Base-by-base conservation (phyloP, 30 jellyfish, hydroid and myxozoan species). In the Clytia hemisphaerica region DNA sequence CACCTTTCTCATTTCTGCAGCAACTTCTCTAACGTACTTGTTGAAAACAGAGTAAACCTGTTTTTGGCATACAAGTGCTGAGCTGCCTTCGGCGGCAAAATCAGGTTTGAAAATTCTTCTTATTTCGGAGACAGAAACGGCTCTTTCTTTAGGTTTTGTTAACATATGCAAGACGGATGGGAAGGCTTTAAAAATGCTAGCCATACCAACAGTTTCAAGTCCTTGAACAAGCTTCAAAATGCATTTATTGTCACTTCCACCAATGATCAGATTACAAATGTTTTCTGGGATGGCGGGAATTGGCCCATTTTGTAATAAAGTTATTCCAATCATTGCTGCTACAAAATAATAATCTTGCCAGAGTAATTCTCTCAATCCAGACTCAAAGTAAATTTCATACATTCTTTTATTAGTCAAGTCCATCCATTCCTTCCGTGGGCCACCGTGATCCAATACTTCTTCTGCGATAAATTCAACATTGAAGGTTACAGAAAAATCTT, bases 301-400 rank as follows among this genome's bases (percentile, higher is more conserved):
- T 30, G 6, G 84, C 19, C 84, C 76, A 55, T 49, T 72, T 49
- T 72, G 76, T 22, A 72, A 37, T 16, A 54, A 19, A n/a, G 67
- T 28, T n/a, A 72, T 35, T 3, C 51, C 67, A 42, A 49, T 34
- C 66, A 58, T 37, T 1, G 25, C 6, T 1, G 76, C 84, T 21
- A 72, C 76, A 58, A 18, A 35, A 38, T 12, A 58, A 37, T 72
- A 72, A 4, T 72, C 75, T 29, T 72, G 67, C 6, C 45, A 7
- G 7, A 72, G 32, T 4, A 30, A 51, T 46, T 37, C 75, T 25
- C 77, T 72, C 35, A 55, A 72, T 0, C 84, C 77, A 55, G 24
- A 37, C 2, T 35, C 84, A 58, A 72, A 72, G 33, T 72, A 72
- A 24, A 38, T 72, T 7, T 19, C 29, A 16, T 72, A 27, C 34